Base-by-base conservation (phyloP, 2,888 invertebrate species). In the Drosophila fulvimacula region DNA sequence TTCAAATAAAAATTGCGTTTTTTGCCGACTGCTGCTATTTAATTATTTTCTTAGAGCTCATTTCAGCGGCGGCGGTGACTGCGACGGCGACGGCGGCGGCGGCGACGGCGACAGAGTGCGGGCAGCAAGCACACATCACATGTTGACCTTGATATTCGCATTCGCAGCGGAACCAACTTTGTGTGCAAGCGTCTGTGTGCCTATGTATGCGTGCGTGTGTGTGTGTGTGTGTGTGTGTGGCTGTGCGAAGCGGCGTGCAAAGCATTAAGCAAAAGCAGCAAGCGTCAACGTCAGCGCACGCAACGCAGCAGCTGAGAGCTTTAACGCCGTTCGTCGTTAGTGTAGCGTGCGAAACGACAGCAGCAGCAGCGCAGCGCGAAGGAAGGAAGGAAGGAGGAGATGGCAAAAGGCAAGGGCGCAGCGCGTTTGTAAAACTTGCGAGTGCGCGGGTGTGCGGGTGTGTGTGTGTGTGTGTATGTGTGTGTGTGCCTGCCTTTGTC, bases 121-220 rank as follows among this genome's bases (percentile, higher is more conserved):
- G 48, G 59, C 65, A 59, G 57, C 52, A 57, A 58, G 49, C 79
- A 74, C 79, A 86, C 79, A 81, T 83, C 86, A 83, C 88, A 81
- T 75, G 83, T 78, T 88, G 91, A 91, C 90, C 90, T 91, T 91
- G 90, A 90, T 88, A 86, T 88, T 90, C 90, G 90, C 90, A 89
- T 86, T 90, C 91, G 88, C 90, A 88, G 88, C 90, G 89, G 89
- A 90, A 90, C 90, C 73, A 88, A 79, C 79, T 71, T 71, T 67
- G 76, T 69, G 62, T 70, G 79, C 55, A 61, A 59, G 51, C 42
- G 61, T 49, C 30, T 56, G 51, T 62, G 53, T 59, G 41, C 46
- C 42, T 42, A 21, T 42, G 42, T 41, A 41, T 58, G 44, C 58
- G 32, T 49, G 56, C 39, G 17, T 70, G 49, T 72, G 41, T 49